Conservation (phyloP, 1,140 invertebrate species). For the Diabrotica undecimpunctata region DNA sequence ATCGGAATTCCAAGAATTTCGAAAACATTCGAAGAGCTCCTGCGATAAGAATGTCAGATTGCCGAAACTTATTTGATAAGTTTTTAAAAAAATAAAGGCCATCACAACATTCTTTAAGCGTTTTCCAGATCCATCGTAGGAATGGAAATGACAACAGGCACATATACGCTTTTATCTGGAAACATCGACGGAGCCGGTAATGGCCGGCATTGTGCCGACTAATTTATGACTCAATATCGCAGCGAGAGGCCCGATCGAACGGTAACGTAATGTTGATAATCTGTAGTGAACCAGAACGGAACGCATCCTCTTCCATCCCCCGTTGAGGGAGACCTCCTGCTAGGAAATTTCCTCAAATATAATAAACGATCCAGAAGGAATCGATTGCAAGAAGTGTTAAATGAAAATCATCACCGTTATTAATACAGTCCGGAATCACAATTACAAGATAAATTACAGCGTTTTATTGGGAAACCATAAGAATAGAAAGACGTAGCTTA, state of each 20-base stretch:
- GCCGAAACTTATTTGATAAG: not conserved
- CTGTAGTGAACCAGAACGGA: conserved; percentile 36
- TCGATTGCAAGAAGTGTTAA: conserved; percentile 9
- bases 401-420: not conserved
- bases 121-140: not conserved
- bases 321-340: not conserved
- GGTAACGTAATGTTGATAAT: conserved; percentile 37
- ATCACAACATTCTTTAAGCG: not conserved
- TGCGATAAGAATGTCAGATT: not conserved
- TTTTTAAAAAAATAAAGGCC: not conserved
- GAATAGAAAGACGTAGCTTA: no score
- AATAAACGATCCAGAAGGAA: conserved; percentile 14
- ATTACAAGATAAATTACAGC: no score
- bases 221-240: conserved; percentile 39
- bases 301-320: conserved; percentile 17
- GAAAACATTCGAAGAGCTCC: not conserved
- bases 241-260: conserved; percentile 30
- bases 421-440: not conserved
- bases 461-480: no score
- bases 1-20: not conserved
- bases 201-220: conserved; percentile 36
- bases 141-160: conserved; percentile 12
- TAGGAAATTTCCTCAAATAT: conserved; percentile 13
- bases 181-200: conserved; percentile 35
- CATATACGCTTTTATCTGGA: conserved; percentile 32